A percentile compares a stretch with the other conserved stretches of the same genome.
These are phyloP conservation scores for Lophochroa leadbeateri DNA, from an alignment of 2,113 vertebrate genomes.

Conservation along the genomic window DNA sequence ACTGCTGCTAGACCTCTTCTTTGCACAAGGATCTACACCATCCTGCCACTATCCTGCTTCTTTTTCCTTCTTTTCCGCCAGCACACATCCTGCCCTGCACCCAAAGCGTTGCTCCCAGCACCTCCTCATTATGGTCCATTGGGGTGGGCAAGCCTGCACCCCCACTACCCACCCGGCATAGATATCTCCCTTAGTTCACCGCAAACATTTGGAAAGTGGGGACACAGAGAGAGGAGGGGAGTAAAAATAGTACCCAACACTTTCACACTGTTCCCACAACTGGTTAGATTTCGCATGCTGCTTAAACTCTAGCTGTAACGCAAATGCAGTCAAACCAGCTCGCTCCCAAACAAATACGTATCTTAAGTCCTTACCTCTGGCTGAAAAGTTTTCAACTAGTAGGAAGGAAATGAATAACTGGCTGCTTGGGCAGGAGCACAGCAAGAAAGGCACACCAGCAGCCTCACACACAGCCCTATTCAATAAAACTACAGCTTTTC, in stretches of 20 bases:
- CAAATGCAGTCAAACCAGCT: not conserved
- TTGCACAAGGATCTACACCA: too few species aligned
- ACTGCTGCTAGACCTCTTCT: too few species aligned
- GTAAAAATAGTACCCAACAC: not conserved
- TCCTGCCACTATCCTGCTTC: too few species aligned
- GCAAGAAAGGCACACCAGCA: slow-evolving; percentile 61
- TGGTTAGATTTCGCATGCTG: not conserved
- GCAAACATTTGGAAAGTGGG: not conserved
- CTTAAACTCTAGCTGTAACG: not conserved
- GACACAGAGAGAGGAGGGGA: not conserved
- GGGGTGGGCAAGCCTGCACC: not conserved
- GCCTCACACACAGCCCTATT: slow-evolving; percentile 74
- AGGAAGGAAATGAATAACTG: slow-evolving; percentile 46
- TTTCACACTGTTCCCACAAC: not conserved
- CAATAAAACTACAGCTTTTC: slow-evolving; percentile 78
- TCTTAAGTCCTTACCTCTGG: slow-evolving; percentile 71
- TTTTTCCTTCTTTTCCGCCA: too few species aligned
- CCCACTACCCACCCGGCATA: not conserved
- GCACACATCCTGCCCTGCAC: not conserved
- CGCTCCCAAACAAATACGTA: not conserved
- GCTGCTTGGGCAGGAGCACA: slow-evolving; percentile 61
- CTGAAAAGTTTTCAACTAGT: slow-evolving; percentile 54
- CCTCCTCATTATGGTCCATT: fast-evolving
- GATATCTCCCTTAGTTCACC: not conserved
- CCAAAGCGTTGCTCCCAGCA: not conserved